These are phyloP conservation scores for Nipponacmea schrenckii DNA, from an alignment of 2,888 invertebrate species.

Conservation along the genomic window DNA sequence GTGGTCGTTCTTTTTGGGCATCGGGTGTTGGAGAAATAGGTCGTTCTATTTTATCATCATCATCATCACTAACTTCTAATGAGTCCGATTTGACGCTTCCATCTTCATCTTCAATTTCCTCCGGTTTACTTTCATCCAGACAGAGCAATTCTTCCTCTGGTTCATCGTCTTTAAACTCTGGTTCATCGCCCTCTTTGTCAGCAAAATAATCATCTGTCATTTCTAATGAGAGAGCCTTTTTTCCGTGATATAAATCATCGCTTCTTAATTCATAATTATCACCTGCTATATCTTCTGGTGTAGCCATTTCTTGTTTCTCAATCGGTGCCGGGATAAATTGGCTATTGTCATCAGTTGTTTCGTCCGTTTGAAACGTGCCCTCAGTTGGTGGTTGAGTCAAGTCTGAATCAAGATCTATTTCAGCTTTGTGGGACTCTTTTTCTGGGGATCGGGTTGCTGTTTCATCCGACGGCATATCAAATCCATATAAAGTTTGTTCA, in stretches of 20 bases:
- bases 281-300: constrained; percentile 17
- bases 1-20: constrained; percentile 44
- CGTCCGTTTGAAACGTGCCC: constrained; percentile 30
- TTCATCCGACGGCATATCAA: constrained; percentile 67
- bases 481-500: constrained; percentile 67
- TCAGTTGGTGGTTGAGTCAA: constrained; percentile 29
- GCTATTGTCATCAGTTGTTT: constrained; percentile 14
- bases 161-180: constrained; percentile 33
- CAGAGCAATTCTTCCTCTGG: constrained; percentile 34
- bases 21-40: constrained; percentile 70
- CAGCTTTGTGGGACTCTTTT: constrained; percentile 30
- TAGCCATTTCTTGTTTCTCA: constrained; percentile 13
- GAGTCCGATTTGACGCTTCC: constrained; percentile 16
- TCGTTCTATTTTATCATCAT: constrained; percentile 71
- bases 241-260: constrained; percentile 48
- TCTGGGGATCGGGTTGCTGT: constrained; percentile 41
- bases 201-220: constrained; percentile 29
- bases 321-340: not conserved
- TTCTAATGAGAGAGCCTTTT: constrained; percentile 46
- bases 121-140: constrained; percentile 33
- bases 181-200: constrained; percentile 34
- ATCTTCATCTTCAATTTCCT: constrained; percentile 33
- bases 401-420: constrained; percentile 38
- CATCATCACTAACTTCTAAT: constrained; percentile 36
- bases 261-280: constrained; percentile 32